Evolutionary conservation across 2,888 invertebrate genomes (phyloP).

Genomic region (Rhodophaea formosa): DNA sequence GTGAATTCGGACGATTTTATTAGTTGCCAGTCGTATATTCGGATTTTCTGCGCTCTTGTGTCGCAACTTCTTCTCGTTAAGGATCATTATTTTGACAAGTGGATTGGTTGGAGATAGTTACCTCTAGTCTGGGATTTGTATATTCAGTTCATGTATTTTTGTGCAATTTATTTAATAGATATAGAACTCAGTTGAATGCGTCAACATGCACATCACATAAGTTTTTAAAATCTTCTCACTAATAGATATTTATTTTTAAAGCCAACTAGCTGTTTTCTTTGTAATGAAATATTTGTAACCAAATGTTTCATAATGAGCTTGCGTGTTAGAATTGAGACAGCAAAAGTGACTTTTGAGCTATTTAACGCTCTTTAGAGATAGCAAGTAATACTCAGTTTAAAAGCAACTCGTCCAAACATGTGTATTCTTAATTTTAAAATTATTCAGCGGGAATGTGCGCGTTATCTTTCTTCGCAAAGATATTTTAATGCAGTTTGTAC

Average conservation of each 20-base stretch:
- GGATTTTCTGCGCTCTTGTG: conserved; percentile 4
- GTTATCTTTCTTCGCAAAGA: conserved; percentile 1
- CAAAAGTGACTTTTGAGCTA: no score
- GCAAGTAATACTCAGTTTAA: neutral
- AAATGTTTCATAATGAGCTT: no score
- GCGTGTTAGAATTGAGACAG: no score
- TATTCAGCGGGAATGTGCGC: neutral
- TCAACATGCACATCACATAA: no score
- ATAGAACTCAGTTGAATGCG: no score
- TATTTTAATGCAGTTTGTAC: neutral
- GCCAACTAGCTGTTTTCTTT: no score
- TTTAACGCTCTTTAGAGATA: no score
- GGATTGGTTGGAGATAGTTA: neutral
- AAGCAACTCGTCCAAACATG: neutral
- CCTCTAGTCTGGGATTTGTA: neutral
- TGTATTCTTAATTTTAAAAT: neutral
- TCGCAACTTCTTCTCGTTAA: conserved; percentile 13
- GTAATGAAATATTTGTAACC: no score
- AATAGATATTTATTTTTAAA: no score
- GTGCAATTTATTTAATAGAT: neutral
- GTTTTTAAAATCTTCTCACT: no score
- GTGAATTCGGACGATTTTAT: conserved; percentile 45
- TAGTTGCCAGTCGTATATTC: conserved; percentile 22
- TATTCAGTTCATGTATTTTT: neutral
- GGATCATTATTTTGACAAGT: conserved; percentile 16